Conservation (phyloP, 2,113 vertebrate genomes). For the Dromaius novaehollandiae region DNA sequence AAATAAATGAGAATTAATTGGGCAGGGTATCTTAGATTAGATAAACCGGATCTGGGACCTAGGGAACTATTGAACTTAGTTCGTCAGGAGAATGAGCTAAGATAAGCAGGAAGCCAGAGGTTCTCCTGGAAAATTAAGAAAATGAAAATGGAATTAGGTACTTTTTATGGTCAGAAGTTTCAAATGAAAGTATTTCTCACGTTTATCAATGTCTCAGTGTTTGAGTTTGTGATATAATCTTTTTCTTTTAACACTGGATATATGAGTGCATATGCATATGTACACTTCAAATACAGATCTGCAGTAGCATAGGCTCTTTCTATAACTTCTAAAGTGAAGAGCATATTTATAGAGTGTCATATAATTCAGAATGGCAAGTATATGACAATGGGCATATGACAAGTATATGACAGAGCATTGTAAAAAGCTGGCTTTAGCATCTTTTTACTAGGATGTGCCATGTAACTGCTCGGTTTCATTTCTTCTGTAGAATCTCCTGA, state of each 20-base stretch:
- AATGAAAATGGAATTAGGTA: background rate
- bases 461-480: conserved; percentile 19
- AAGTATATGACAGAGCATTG: background rate
- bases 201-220: background rate
- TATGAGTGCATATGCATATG: background rate
- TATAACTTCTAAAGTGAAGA: background rate
- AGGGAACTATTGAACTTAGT: background rate
- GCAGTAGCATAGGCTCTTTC: background rate
- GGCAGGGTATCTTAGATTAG: background rate
- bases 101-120: background rate
- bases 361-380: background rate
- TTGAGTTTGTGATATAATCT: background rate
- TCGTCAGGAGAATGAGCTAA: background rate
- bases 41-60: background rate
- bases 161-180: background rate
- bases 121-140: background rate
- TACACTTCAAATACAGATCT: background rate
- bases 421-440: conserved; percentile 6
- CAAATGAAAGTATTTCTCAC: background rate
- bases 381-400: background rate
- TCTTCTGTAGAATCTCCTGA: background rate
- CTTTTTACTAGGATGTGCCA: background rate
- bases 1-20: conserved; percentile 40
- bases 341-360: background rate
- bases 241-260: background rate